Conservation (phyloP, 2,888 invertebrate species). For the Seira sanloemensis region DNA sequence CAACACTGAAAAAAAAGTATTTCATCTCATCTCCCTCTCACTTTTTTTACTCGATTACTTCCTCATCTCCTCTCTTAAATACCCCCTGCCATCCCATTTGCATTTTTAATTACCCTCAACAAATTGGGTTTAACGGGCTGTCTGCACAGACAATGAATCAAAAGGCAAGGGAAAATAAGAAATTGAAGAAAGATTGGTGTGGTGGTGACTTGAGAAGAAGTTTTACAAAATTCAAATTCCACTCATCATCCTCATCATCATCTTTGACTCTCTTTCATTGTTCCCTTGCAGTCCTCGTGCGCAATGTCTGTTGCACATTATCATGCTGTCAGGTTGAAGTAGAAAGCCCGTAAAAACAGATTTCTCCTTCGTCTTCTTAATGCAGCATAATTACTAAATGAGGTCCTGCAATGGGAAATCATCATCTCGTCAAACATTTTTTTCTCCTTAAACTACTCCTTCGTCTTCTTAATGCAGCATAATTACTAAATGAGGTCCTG, state of each 20-base stretch:
- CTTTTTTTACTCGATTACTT: background rate
- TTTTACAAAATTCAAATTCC: background rate
- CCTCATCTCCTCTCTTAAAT: slow-evolving; percentile 21
- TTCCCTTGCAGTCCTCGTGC: slow-evolving; percentile 43
- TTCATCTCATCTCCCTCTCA: background rate
- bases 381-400: slow-evolving; percentile 51
- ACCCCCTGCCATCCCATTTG: slow-evolving; percentile 72
- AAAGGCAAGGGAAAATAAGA: background rate
- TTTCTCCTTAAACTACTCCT: no score
- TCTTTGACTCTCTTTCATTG: slow-evolving; percentile 22
- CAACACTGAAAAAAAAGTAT: slow-evolving; percentile 23
- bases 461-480: no score
- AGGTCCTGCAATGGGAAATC: slow-evolving; percentile 32
- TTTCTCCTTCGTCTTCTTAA: no score
- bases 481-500: slow-evolving; percentile 56
- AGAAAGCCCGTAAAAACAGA: slow-evolving; percentile 6
- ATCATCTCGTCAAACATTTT: background rate
- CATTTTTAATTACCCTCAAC: slow-evolving; percentile 74
- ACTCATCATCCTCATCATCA: slow-evolving; percentile 22
- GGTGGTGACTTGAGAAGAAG: slow-evolving; percentile 23
- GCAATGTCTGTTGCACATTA: slow-evolving; percentile 46
- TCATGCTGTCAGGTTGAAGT: slow-evolving; percentile 46
- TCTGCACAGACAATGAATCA: slow-evolving; percentile 28
- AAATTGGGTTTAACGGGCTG: slow-evolving; percentile 64
- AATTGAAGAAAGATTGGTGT: slow-evolving; percentile 5